Base-by-base conservation (phyloP, 1,140 invertebrate species). In the Bradysia coprophila region DNA sequence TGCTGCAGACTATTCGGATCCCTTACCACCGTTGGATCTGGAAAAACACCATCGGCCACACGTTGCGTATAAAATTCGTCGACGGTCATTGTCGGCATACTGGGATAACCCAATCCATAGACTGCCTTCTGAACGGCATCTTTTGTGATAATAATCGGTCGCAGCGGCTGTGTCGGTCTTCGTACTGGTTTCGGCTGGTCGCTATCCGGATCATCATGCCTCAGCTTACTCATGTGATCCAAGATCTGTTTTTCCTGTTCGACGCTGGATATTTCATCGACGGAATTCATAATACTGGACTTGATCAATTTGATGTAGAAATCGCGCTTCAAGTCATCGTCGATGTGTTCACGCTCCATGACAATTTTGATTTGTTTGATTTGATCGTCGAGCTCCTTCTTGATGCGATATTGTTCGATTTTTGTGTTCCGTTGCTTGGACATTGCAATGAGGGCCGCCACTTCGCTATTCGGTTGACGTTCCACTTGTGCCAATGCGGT, bases 11-110 rank as follows among this genome's bases (percentile, higher is more conserved):
- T 49, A 21, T 57, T 58, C 43, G 47, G 49, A 19, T 36, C 5
- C 13, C 4, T 8, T 43, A 46, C 53, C 45, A 54, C 56, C 39
- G 49, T 50, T 16, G 58, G 61, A 48, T 61, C 51, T 4, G 61
- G 61, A 39, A 65, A 85, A 70, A 76, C 69, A 54, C 88, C 88
- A 38, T 85, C 80, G 42, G 70, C 65, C 1, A 89, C 73, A 49
- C 89, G 73, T 61, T 94, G 72, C 38, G 94, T 78, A 61, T 94
- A 96, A 65, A 97, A 96, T 62, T 98, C 93, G 53, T 95, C 79
- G 0, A 98, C 81, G 1, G 89, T 91, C 63, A 92, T 68, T 1
- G 85, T 76, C 1, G 94, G 92, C 43, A 96, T 56, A 54, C 85
- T 81, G 1, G 93, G 93, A 72, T 98, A 98, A 0, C 94, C 95